Conservation (phyloP, 2,113 vertebrate species). For the Pycnonotus jocosus region DNA sequence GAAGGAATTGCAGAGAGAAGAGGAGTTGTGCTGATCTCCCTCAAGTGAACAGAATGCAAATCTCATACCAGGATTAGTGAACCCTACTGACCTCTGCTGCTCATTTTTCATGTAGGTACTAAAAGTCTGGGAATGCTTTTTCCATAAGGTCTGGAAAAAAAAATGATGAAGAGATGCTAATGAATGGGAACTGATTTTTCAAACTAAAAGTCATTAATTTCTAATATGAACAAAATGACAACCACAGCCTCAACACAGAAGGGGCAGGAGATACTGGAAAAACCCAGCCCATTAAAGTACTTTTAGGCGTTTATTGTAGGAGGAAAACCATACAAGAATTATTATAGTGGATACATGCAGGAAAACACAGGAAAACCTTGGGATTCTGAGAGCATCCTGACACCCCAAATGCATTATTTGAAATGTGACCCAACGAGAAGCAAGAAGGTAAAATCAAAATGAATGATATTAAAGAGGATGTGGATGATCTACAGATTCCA, state of each 20-base stretch:
- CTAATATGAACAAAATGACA: not conserved
- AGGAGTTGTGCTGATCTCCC: not conserved
- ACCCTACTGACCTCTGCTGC: slow-evolving; percentile 70
- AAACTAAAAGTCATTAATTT: not conserved
- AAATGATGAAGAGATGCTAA: not conserved
- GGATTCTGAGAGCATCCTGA: not conserved
- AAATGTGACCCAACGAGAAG: not conserved
- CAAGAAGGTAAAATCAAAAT: not conserved
- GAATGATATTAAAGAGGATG: not conserved
- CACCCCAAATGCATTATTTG: not conserved
- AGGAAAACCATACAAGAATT: not conserved
- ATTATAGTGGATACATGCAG: rapidly evolving
- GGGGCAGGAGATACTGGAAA: not conserved
- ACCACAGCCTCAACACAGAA: not conserved
- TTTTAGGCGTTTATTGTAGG: not conserved
- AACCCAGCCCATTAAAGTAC: not conserved
- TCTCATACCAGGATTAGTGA: not conserved
- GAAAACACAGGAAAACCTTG: not conserved
- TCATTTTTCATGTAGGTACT: slow-evolving; percentile 64
- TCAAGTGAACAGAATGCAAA: not conserved
- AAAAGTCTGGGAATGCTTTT: slow-evolving; percentile 63
- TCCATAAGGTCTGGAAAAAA: slow-evolving; percentile 69
- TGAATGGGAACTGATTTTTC: not conserved
- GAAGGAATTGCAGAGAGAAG: not conserved
- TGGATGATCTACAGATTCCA: not conserved